Evolutionary conservation across 2,797 vertebrate genomes (phyloP), one percentile per base, ranked within the genome.

Genomic region (Pteronotus mesoamericanus): DNA sequence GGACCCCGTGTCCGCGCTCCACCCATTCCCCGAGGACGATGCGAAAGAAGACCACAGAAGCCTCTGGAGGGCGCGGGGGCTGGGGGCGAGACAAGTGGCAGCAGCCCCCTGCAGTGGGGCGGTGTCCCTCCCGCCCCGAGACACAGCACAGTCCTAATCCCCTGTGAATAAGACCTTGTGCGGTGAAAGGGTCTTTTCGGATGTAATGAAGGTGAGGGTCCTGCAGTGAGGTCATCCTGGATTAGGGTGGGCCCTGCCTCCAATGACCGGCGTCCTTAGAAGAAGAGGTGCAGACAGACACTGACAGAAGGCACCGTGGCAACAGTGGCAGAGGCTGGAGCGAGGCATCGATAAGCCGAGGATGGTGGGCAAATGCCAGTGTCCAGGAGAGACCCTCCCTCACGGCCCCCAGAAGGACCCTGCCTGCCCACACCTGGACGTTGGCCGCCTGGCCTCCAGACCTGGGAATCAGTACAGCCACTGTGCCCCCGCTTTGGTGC

Each of bases 291-390:
- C 37, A 39, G 66, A 37, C 48, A 46, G 44, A 29, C 18, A 9
- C 10, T 6, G 42, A 71, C 1, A 15, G 11, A 21, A 53, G 61
- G 16, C 22, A 8, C 2, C 0, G 14, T 24, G 66, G 24, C 0
- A 5, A 71, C 0, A 4, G 51, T 68, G 68, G 39, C 9, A 9
- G 77, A 72, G 19, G 1, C 10, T 9, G 1, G 61, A 46, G 72
- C 0, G 44, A 44, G 2, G 3, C 0, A 0, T 66, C 78, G 15
- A 14, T 2, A n/a, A 22, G 1, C 19, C 3, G 21, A 53, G 51
- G 32, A 37, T 0, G 0, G 6, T 11, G 0, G 42, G 68, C 29
- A 4, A 24, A 29, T 16, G 5, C 74, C 29, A 15, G 79, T 22
- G 10, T 11, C 34, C 0, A 19, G 37, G 26, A 39, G 2, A 44